A percentile compares a stretch with the other conserved stretches of the same genome.
These are phyloP conservation scores for Ictidomys tridecemlineatus DNA, from an alignment of 2,113 vertebrate species.

Conservation along the genomic window DNA sequence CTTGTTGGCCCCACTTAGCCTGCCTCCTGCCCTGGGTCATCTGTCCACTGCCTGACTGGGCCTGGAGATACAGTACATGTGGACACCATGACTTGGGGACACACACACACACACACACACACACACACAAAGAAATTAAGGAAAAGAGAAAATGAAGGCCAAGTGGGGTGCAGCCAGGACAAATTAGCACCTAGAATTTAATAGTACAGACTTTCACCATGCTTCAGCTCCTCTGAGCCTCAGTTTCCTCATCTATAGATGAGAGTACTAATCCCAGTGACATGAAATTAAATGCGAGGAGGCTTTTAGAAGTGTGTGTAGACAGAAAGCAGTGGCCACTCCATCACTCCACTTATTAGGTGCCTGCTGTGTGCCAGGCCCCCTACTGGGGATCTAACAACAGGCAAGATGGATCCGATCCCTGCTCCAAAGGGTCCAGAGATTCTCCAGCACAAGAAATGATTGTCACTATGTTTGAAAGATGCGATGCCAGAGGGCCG, in stretches of 20 bases:
- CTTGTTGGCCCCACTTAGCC: neutral
- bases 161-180: neutral
- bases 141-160: neutral
- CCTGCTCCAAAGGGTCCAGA: neutral
- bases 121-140: neutral
- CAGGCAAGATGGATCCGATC: neutral
- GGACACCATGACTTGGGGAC: neutral
- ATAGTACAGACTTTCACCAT: neutral
- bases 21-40: neutral
- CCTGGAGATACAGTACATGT: no score
- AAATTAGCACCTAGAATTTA: neutral
- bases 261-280: neutral
- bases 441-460: neutral
- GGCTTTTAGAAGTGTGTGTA: neutral
- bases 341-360: neutral
- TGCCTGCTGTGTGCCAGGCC: neutral
- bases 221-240: neutral
- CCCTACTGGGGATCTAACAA: neutral
- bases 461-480: neutral
- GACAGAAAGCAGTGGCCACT: neutral
- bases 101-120: no score
- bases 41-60: neutral
- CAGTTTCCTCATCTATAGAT: neutral
- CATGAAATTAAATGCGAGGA: neutral
- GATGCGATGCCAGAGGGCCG: neutral